These are phyloP conservation scores for Channa maculata DNA, from an alignment of 2,113 vertebrate genomes.

Conservation along the genomic window DNA sequence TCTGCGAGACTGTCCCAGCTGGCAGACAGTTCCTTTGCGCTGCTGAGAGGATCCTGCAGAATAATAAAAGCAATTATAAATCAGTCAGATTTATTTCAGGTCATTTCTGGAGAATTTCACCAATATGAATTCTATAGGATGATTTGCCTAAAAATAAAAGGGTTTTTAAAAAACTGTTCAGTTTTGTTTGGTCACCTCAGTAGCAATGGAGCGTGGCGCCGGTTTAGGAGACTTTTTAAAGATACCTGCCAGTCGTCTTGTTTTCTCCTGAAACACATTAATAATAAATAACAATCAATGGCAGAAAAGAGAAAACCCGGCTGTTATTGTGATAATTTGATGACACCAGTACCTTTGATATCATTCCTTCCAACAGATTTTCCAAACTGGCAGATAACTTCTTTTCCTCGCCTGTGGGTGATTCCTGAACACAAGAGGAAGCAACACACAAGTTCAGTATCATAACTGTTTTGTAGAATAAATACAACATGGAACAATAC, in stretches of 20 bases:
- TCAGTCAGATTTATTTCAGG: not conserved
- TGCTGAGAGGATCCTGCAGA: slow-evolving; percentile 71
- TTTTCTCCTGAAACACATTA: slow-evolving; percentile 62
- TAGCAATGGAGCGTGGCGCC: not conserved
- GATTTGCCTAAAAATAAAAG: not conserved
- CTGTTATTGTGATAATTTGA: not conserved
- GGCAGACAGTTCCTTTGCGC: slow-evolving; percentile 3
- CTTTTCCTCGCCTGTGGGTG: not conserved
- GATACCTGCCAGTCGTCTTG: slow-evolving; percentile 50
- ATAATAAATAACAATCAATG: not conserved
- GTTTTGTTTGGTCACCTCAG: slow-evolving; percentile 41
- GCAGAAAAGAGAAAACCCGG: not conserved
- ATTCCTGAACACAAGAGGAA: slow-evolving; percentile 44
- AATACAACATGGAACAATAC: no score
- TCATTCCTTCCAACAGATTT: slow-evolving; percentile 46
- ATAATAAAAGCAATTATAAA: not conserved
- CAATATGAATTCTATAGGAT: not conserved
- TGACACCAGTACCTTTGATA: slow-evolving; percentile 43
- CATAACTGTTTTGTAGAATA: no score
- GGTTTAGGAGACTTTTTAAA: slow-evolving; percentile 73
- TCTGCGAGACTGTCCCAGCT: slow-evolving; percentile 66
- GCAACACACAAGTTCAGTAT: not conserved
- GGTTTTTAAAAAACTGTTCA: not conserved
- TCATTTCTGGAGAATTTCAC: not conserved
- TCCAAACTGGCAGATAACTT: slow-evolving; percentile 47